These are phyloP conservation scores for Hofmannophila pseudospretella DNA, from an alignment of 2,888 invertebrate genomes.

Conservation along the genomic window DNA sequence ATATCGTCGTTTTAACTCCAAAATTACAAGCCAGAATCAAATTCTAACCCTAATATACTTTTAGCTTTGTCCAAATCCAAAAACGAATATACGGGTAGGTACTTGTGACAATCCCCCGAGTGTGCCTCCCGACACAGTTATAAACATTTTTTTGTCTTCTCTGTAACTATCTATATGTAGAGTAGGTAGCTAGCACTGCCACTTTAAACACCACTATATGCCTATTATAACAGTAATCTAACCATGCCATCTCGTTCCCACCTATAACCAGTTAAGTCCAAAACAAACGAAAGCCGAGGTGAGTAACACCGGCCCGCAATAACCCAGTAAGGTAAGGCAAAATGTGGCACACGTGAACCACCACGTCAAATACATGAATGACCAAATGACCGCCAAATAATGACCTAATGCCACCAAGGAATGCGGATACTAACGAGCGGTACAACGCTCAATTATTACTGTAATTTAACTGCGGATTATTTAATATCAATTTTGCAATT, in stretches of 20 bases:
- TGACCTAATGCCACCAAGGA: constrained; percentile 5
- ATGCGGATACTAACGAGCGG: constrained; percentile 4
- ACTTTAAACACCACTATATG: no score
- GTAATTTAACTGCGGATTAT: constrained; percentile 13
- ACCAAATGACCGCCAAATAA: constrained; percentile 3
- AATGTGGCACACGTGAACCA: background rate
- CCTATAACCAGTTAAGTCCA: background rate
- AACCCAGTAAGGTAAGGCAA: background rate
- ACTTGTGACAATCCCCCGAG: no score
- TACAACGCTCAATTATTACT: constrained; percentile 8
- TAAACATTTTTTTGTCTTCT: no score
- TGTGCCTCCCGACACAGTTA: no score
- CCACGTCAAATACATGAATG: background rate
- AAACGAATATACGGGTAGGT: no score
- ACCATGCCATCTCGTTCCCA: constrained; percentile 1
- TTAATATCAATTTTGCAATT: constrained; percentile 14
- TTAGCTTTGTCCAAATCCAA: no score
- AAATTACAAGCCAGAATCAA: no score
- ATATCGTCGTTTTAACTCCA: no score
- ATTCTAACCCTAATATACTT: no score
- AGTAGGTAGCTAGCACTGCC: no score
- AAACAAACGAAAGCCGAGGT: constrained; percentile 1
- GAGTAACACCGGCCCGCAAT: background rate
- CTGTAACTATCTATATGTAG: no score
- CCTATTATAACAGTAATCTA: background rate